A percentile compares a stretch with the other conserved stretches of the same genome.
Evolutionary conservation across 30 jellyfish, hydroid and myxozoan genomes (phyloP).

Genomic region (Rhopilema esculentum): DNA sequence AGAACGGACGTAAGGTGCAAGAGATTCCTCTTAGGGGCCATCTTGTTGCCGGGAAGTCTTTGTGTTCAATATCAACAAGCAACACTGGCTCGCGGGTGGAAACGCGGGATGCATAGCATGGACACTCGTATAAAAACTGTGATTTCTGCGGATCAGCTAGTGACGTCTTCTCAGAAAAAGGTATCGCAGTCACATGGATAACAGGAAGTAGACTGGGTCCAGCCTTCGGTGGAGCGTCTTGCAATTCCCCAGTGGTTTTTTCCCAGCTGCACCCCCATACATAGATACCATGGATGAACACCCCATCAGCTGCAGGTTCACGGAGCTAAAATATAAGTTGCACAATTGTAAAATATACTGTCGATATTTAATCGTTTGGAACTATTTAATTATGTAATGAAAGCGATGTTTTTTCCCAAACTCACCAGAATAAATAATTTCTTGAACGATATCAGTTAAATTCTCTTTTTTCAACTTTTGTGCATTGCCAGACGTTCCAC

Average conservation of each 20-base stretch:
- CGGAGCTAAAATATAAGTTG: constrained; percentile 59
- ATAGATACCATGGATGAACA: constrained; percentile 72
- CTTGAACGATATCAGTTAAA: no score
- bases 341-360: not conserved
- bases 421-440: no score
- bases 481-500: no score
- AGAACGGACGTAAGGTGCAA: constrained; percentile 81
- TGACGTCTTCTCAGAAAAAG: constrained; percentile 69
- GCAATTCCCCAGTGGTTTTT: constrained; percentile 80
- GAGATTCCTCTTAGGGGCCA: constrained; percentile 86
- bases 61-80: constrained; percentile 75
- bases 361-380: not conserved
- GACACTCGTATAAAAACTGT: constrained; percentile 63
- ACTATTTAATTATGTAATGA: no score
- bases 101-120: constrained; percentile 76
- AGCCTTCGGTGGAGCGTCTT: constrained; percentile 78
- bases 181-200: constrained; percentile 73
- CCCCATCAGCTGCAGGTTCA: constrained; percentile 91
- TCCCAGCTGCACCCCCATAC: constrained; percentile 91
- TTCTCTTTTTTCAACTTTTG: no score
- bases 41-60: constrained; percentile 72
- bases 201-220: constrained; percentile 84
- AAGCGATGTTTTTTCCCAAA: no score
- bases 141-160: constrained; percentile 59
- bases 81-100: constrained; percentile 58